phyloP scores from a whole-genome alignment of 2,113 vertebrate genomes.

The Burhinus oedicnemus region DNA sequence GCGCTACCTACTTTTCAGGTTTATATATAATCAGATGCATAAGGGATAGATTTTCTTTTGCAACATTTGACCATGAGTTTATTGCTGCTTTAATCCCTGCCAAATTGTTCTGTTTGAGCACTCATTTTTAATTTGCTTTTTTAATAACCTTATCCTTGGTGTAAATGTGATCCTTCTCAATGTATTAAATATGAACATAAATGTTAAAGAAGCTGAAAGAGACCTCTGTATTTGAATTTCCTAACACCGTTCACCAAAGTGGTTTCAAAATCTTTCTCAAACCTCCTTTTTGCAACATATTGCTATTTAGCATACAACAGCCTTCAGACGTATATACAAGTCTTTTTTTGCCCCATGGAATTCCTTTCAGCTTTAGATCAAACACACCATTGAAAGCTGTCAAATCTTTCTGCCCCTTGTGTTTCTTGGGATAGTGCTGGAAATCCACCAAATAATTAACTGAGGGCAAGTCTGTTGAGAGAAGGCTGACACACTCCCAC shows the following conservation, averaged over 20 bases:
- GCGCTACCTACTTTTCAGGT: background rate
- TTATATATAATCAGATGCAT: background rate
- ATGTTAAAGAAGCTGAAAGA: background rate
- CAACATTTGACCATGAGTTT: background rate
- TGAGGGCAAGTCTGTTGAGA: background rate
- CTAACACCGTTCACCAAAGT: background rate
- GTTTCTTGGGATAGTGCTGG: background rate
- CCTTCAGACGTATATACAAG: background rate
- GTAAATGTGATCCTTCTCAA: background rate
- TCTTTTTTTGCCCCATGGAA: background rate
- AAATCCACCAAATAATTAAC: background rate
- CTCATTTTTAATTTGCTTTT: background rate
- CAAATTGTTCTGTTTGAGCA: background rate
- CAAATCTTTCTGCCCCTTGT: background rate
- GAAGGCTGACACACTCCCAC: background rate
- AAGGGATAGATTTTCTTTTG: background rate
- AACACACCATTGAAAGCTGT: background rate
- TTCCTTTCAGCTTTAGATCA: background rate
- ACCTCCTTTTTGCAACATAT: background rate
- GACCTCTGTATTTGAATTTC: background rate
- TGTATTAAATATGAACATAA: background rate
- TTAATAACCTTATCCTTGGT: background rate
- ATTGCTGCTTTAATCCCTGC: background rate
- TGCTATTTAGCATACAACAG: background rate
- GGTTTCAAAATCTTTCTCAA: background rate